Evolutionary conservation across 2,888 invertebrate genomes (phyloP).

Genomic region (Plagodis pulveraria): DNA sequence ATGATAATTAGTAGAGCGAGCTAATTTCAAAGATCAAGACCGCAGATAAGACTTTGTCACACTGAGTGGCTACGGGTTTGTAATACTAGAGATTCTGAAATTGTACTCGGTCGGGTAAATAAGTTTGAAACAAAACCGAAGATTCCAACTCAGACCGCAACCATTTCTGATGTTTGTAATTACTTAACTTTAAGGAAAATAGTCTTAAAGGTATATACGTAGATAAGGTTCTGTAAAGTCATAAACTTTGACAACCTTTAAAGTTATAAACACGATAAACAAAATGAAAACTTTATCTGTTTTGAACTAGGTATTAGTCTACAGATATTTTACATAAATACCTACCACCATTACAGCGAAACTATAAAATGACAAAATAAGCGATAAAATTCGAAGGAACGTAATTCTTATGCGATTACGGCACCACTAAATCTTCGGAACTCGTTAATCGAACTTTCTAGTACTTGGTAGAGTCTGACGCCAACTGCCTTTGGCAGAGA

Average conservation of each 20-base stretch:
- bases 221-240: too few relatives aligned
- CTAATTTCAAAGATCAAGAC: conserved; percentile 69
- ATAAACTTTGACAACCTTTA: too few relatives aligned
- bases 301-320: too few relatives aligned
- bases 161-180: conserved; percentile 35
- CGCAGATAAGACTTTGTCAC: conserved; percentile 56
- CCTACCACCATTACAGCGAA: conserved; percentile 3
- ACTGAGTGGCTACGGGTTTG: conserved; percentile 42
- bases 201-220: background rate
- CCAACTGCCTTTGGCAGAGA: conserved; percentile 77
- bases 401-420: conserved; percentile 77
- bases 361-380: conserved; percentile 48
- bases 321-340: too few relatives aligned
- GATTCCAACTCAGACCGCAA: conserved; percentile 31
- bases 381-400: conserved; percentile 58
- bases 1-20: conserved; percentile 70
- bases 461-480: conserved; percentile 71
- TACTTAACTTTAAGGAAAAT: conserved; percentile 28
- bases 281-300: too few relatives aligned
- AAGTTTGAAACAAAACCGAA: conserved; percentile 49
- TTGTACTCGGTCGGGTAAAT: conserved; percentile 40
- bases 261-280: too few relatives aligned
- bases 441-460: conserved; percentile 81
- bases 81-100: conserved; percentile 12
- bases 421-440: conserved; percentile 76